Conservation (phyloP, 1,140 invertebrate species). For the Papilio machaon region DNA sequence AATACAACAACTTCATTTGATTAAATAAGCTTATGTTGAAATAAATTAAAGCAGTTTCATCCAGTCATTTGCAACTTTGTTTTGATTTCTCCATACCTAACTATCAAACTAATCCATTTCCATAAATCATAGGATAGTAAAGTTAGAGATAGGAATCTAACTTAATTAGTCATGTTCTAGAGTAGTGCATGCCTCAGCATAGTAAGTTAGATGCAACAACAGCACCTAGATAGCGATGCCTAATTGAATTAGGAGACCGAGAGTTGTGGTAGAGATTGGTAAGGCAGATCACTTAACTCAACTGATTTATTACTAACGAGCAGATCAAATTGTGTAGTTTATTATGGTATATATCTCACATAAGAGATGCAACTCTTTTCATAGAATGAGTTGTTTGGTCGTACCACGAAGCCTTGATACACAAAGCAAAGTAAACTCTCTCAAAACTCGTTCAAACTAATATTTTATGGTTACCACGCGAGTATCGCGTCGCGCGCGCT, state of each 20-base stretch:
- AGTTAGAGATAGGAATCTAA: constrained; percentile 9
- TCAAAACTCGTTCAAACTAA: too few relatives aligned
- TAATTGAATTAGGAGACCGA: constrained; percentile 24
- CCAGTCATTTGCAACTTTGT: not conserved
- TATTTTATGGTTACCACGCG: too few relatives aligned
- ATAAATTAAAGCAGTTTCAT: not conserved
- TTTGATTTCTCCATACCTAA: not conserved
- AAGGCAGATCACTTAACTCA: constrained; percentile 11
- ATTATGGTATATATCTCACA: not conserved
- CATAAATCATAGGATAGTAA: not conserved
- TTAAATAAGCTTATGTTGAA: not conserved
- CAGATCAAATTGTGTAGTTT: not conserved
- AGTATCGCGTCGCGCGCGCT: too few relatives aligned
- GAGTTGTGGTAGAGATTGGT: not conserved
- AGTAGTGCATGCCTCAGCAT: constrained; percentile 4
- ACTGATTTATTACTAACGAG: constrained; percentile 10
- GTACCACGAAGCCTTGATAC: too few relatives aligned
- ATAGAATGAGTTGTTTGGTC: not conserved
- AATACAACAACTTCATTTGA: not conserved
- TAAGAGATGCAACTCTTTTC: too few relatives aligned
- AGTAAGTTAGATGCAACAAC: constrained; percentile 22
- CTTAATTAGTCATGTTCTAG: not conserved
- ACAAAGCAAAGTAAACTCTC: too few relatives aligned
- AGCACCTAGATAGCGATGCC: not conserved
- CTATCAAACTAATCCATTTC: constrained; percentile 1